Evolutionary conservation across 2,888 invertebrate species (phyloP), one percentile per base, ranked within the genome.

Genomic region (Seladonia tumulorum): DNA sequence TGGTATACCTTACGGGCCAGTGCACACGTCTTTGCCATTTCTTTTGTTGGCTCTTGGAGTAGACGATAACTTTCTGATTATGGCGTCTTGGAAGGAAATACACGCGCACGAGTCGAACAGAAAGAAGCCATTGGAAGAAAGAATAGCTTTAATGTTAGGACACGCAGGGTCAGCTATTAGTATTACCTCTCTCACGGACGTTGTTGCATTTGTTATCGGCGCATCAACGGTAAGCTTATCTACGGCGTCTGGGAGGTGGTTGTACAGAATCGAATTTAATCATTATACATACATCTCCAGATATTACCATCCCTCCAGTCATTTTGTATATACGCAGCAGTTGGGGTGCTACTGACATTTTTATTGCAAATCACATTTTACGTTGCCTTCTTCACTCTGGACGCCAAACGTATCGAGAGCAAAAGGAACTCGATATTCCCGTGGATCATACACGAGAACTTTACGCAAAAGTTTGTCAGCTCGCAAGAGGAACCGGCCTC

Each of bases 31-130:
- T 22, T 95, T 98, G 85, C 98, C 98, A 10, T 98, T 98, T 95
- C 96, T 98, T 82, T 94, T 98, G 25, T 97, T 98, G 96, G 98
- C 98, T 86, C 96, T 98, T 88, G 97, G 97, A 57, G 97, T 98
- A 42, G 98, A 98, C 92, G 98, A 98, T 93, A 97, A 98, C 96
- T 98, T 98, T 95, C 97, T 98, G 0, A 97, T 98, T 95, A 96
- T 97, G 95, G 97, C 97, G 35, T 97, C 97, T 93, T 97, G 97
- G 97, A 96, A 97, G 86, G 97, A 97, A 92, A 91, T 96, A 81
- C 94, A 97, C 22, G 95, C 96, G 16, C 94, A 95, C 66, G 95
- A 96, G 75, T 95, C 96, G 87, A 95, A 95, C 89, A 94, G 95
- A 73, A 95, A 95, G 80, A 95, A 96, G 89, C 96, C 96, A 88